phyloP scores from a whole-genome alignment of 1,140 invertebrate species.

The Drosophila jambulina region DNA sequence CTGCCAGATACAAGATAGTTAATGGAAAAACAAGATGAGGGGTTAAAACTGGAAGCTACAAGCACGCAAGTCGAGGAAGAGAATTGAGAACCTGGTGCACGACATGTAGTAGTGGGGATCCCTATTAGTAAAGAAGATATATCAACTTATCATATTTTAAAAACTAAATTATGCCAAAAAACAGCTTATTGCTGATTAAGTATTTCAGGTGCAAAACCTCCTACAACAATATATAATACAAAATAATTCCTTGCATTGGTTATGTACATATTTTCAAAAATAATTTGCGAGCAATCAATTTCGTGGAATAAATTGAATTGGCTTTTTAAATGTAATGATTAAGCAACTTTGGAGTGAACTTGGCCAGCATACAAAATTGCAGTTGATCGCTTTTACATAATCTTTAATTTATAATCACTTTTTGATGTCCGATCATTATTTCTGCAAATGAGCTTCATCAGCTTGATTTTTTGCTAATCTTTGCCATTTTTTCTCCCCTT shows the following conservation, averaged over 20 bases:
- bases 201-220: background rate
- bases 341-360: conserved; percentile 21
- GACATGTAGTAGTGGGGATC: conserved; percentile 1
- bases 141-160: background rate
- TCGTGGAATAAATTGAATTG: background rate
- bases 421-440: conserved; percentile 45
- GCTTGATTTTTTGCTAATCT: conserved; percentile 34
- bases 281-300: background rate
- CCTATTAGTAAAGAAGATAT: background rate
- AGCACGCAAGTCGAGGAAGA: conserved; percentile 13
- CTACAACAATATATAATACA: background rate
- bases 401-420: conserved; percentile 34
- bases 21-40: conserved; percentile 24
- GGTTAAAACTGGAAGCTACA: conserved; percentile 21
- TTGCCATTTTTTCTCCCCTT: conserved; percentile 16
- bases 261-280: background rate
- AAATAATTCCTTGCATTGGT: background rate
- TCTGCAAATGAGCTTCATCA: conserved; percentile 41
- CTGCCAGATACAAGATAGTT: conserved; percentile 41
- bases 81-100: conserved; percentile 4
- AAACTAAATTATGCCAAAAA: too few species aligned
- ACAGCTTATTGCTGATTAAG: too few species aligned
- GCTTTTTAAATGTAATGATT: conserved; percentile 36
- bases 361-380: conserved; percentile 24
- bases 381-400: conserved; percentile 41